Evolutionary conservation across 2,888 invertebrate species (phyloP).

Genomic region (Griposia aprilina): DNA sequence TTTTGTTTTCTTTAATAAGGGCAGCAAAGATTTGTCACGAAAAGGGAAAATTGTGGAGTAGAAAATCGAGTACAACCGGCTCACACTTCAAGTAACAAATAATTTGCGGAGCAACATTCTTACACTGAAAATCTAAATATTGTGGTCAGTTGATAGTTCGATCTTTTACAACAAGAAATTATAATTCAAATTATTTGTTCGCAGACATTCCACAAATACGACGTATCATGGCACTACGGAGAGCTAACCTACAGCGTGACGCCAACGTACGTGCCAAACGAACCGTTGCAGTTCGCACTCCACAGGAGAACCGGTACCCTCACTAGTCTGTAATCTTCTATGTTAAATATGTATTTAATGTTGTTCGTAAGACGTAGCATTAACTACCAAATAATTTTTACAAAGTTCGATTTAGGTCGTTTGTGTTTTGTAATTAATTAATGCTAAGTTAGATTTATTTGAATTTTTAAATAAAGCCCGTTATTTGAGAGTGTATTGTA

Average conservation of each 20-base stretch:
- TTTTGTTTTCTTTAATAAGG: neutral
- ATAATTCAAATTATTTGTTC: slow-evolving; percentile 69
- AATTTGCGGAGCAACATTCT: neutral
- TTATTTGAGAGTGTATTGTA: neutral
- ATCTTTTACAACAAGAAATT: neutral
- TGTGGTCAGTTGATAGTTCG: neutral
- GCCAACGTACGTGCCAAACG: slow-evolving; percentile 93
- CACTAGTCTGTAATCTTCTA: slow-evolving; percentile 40
- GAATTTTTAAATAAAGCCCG: slow-evolving; percentile 15
- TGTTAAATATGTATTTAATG: slow-evolving; percentile 45
- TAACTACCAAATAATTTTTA: slow-evolving; percentile 50
- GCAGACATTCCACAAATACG: slow-evolving; percentile 93
- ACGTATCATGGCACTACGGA: slow-evolving; percentile 92
- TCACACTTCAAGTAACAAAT: neutral
- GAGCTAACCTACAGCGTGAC: slow-evolving; percentile 93
- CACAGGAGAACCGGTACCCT: slow-evolving; percentile 76
- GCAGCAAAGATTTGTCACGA: neutral
- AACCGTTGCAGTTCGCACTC: slow-evolving; percentile 93
- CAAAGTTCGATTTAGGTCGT: slow-evolving; percentile 22
- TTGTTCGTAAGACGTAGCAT: slow-evolving; percentile 12
- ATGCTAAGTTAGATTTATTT: slow-evolving; percentile 1
- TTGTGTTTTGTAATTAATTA: slow-evolving; percentile 23
- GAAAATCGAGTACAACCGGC: neutral
- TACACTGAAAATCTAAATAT: neutral
- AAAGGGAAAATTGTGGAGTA: neutral